Evolutionary conservation across 2,797 vertebrate species (phyloP).

Genomic region (Stomatorhinus walkeri): DNA sequence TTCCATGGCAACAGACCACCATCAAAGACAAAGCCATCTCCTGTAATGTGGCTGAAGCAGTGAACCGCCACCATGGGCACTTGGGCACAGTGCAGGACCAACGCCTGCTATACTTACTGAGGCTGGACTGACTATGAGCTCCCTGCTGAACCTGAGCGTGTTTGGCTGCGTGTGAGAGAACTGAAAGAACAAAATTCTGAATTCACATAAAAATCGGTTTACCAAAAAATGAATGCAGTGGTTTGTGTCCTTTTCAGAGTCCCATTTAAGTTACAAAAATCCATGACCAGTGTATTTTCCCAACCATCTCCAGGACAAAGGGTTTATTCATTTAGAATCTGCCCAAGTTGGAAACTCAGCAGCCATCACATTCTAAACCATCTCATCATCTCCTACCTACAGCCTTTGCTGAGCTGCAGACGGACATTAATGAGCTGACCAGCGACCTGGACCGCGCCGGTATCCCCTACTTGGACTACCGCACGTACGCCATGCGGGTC

Average conservation of each 20-base stretch:
- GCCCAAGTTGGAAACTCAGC: neutral
- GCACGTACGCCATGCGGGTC: slow-evolving; percentile 90
- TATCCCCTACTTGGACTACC: slow-evolving; percentile 88
- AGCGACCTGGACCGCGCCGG: slow-evolving; percentile 88
- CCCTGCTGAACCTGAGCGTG: neutral
- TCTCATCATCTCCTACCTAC: neutral
- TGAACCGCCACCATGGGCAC: neutral
- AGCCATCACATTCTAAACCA: neutral
- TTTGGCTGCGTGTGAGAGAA: neutral
- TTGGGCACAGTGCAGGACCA: neutral
- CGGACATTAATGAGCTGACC: slow-evolving; percentile 92
- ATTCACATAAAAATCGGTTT: neutral
- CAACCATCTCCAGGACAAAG: neutral
- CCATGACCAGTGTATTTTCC: neutral
- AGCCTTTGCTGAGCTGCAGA: slow-evolving; percentile 95
- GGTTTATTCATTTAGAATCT: neutral
- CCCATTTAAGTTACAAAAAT: neutral
- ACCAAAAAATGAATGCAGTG: neutral
- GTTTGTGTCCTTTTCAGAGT: neutral
- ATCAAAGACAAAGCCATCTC: neutral
- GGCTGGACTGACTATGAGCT: neutral
- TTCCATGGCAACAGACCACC: slow-evolving; percentile 15
- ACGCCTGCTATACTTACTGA: neutral
- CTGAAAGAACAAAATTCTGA: neutral
- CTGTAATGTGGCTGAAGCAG: neutral